These are phyloP conservation scores for Pseudocheirus occidentalis DNA, from an alignment of 2,797 vertebrate species.

Conservation along the genomic window DNA sequence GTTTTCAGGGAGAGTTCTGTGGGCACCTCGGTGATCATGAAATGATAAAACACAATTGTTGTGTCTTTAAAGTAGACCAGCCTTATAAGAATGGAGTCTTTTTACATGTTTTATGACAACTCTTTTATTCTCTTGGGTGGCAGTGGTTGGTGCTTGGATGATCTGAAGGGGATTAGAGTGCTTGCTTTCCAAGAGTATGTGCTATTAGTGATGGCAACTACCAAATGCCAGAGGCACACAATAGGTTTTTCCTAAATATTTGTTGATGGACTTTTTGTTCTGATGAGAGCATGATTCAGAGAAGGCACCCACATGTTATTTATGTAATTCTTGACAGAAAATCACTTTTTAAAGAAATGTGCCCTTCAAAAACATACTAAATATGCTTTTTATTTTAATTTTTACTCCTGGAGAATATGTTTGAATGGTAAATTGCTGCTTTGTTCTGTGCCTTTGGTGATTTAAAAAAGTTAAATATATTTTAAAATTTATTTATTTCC, in stretches of 20 bases:
- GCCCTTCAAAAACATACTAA: slow-evolving; percentile 35
- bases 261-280: slow-evolving; percentile 16
- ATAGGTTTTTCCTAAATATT: slow-evolving; percentile 1
- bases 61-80: neutral
- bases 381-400: neutral
- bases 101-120: slow-evolving; percentile 5
- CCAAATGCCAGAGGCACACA: neutral
- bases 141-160: neutral
- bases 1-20: slow-evolving; percentile 26
- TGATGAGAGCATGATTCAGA: slow-evolving; percentile 15
- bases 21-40: slow-evolving; percentile 32
- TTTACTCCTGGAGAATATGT: neutral
- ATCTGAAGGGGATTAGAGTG: neutral
- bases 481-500: too few species aligned
- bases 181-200: slow-evolving; percentile 37
- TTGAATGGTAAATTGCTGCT: neutral
- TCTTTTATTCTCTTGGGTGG: slow-evolving; percentile 24
- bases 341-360: neutral
- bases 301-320: neutral
- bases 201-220: neutral
- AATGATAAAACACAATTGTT: slow-evolving; percentile 7
- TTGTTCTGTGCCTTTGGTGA: neutral
- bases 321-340: neutral
- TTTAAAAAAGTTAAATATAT: neutral
- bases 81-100: slow-evolving; percentile 8